Base-by-base conservation (phyloP, 2,888 invertebrate species). In the Coelogynopora nodosa region DNA sequence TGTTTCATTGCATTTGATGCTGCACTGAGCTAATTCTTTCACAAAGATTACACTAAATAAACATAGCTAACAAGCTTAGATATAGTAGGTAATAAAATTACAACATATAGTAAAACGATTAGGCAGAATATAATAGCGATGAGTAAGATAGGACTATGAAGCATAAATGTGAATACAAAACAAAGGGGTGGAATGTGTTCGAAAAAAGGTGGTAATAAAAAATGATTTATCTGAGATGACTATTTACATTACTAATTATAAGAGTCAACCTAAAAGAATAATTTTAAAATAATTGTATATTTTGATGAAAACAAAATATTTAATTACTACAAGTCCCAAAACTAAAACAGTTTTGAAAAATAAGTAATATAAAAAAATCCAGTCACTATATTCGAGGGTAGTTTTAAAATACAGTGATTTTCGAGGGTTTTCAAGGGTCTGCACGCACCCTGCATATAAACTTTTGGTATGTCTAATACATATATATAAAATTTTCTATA, bases 121-220 rank as follows among this genome's bases (percentile, higher is more conserved):
- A 74, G 27, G 74, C 23, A 23, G 74, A 23, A 74, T 74, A 74
- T 74, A n/a, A 74, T 74, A 74, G 74, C 74, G 23, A 74, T 74
- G 74, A 74, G 74, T 74, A 74, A 74, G 74, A 74, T 74, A 74
- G 27, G 74, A 74, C 74, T 74, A 74, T 74, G 74, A 74, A 74
- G 74, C 18, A 74, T 74, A 74, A 74, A 74, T 74, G 74, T 74
- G 74, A 74, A 74, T 74, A 74, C 74, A 74, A 74, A 26, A 74
- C 74, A 23, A 74, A 74, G 74, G 74, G 74, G 23, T 74, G 18
- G 74, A 74, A 74, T 74, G 74, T 74, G 74, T 74, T 74, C 23
- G 23, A 74, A 74, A 23, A n/a, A 74, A 74, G 74, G 27, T 74
- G 74, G 74, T 23, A 74, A 74, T 74, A 74, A 74, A 74, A 74